phyloP scores from a whole-genome alignment of 2,888 invertebrate genomes.

The Macaria notata region DNA sequence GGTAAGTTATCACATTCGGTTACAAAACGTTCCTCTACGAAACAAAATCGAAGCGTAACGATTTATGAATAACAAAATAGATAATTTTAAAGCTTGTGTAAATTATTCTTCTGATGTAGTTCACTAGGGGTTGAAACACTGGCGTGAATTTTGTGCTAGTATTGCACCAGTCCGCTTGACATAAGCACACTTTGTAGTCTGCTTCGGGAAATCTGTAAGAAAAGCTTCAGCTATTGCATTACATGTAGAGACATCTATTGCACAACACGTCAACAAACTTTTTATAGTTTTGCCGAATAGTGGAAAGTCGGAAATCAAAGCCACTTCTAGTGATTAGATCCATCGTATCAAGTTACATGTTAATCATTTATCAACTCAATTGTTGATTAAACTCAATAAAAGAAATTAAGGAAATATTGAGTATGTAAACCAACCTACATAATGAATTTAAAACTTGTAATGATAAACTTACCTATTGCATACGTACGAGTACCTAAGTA shows the following conservation, averaged over 20 bases:
- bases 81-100: conserved; percentile 9
- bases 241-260: background rate
- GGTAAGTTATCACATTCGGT: background rate
- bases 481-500: too few species aligned
- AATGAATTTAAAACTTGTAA: too few species aligned
- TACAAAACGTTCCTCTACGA: conserved; percentile 1
- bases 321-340: too few species aligned
- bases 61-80: background rate
- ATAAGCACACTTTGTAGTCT: conserved; percentile 67
- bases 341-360: too few species aligned
- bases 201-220: conserved; percentile 61
- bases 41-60: conserved; percentile 5
- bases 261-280: background rate
- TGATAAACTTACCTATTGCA: too few species aligned
- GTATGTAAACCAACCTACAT: too few species aligned
- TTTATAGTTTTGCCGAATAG: background rate
- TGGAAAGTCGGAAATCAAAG: background rate
- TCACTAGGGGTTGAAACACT: conserved; percentile 23
- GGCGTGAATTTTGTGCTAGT: conserved; percentile 32
- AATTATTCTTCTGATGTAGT: conserved; percentile 19
- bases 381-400: too few species aligned
- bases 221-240: conserved; percentile 1
- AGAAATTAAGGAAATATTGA: too few species aligned
- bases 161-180: conserved; percentile 72
- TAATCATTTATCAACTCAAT: too few species aligned